Evolutionary conservation across 2,888 invertebrate species (phyloP).

Genomic region (Liposcelis brunnea): DNA sequence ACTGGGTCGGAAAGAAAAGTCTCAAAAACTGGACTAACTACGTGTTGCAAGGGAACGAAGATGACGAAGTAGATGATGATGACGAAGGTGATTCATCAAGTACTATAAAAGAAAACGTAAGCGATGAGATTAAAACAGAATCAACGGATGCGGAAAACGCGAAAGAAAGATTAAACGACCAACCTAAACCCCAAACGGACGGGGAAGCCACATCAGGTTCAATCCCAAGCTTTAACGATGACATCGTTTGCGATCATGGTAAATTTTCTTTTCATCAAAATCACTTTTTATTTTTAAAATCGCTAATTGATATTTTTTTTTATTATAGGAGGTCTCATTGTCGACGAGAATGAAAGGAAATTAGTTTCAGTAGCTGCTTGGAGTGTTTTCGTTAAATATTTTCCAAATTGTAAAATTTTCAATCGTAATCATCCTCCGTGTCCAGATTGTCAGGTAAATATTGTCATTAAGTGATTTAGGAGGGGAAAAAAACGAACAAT

Average conservation of each 20-base stretch:
- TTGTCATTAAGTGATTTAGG: conserved; percentile 16
- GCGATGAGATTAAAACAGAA: background rate
- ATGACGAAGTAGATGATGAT: conserved; percentile 21
- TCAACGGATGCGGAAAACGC: background rate
- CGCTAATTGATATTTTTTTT: conserved; percentile 9
- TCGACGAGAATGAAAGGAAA: conserved; percentile 26
- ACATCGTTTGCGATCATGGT: conserved; percentile 35
- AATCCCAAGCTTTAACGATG: conserved; percentile 30
- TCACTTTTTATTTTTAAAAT: too few species aligned
- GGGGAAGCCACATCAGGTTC: background rate
- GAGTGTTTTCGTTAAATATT: conserved; percentile 31
- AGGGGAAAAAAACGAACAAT: conserved; percentile 24
- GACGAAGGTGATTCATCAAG: conserved; percentile 15
- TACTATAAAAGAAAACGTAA: too few species aligned
- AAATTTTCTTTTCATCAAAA: conserved; percentile 11
- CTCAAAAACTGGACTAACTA: conserved; percentile 31
- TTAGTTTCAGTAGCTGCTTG: conserved; percentile 33
- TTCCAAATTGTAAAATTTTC: conserved; percentile 27
- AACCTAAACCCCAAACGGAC: conserved; percentile 7
- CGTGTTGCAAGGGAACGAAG: conserved; percentile 27
- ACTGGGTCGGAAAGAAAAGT: conserved; percentile 36
- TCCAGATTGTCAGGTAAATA: conserved; percentile 19
- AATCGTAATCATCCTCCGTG: conserved; percentile 22
- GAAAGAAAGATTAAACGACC: conserved; percentile 11
- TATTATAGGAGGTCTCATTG: conserved; percentile 23